phyloP scores from a whole-genome alignment of 2,797 vertebrate genomes.

The Catostomus latipinnis region DNA sequence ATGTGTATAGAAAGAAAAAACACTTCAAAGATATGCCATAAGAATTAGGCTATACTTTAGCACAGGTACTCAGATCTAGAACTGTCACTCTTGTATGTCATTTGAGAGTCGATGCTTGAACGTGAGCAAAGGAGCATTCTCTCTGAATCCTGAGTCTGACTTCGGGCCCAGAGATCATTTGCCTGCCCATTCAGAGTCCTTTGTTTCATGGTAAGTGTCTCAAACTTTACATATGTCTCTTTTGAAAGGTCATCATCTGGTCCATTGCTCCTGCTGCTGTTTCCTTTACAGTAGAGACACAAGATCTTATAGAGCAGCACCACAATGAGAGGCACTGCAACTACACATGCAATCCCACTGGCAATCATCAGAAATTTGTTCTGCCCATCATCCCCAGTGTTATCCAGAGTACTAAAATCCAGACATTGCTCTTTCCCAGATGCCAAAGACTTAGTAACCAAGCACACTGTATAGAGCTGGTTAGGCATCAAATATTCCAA shows the following conservation, averaged over 20 bases:
- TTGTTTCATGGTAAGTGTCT: conserved; percentile 89
- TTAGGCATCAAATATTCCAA: conserved; percentile 86
- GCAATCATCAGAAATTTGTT: conserved; percentile 77
- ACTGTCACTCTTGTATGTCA: conserved; percentile 88
- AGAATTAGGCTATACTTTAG: conserved; percentile 64
- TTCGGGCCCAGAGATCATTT: conserved; percentile 87
- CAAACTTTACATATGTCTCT: conserved; percentile 95
- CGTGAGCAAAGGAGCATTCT: conserved; percentile 89
- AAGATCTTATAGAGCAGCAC: conserved; percentile 91
- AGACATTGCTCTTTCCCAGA: conserved; percentile 87
- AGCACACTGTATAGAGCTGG: conserved; percentile 89
- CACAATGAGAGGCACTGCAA: conserved; percentile 85
- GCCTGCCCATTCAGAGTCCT: conserved; percentile 73
- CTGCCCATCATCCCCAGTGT: conserved; percentile 64
- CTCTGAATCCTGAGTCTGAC: conserved; percentile 87
- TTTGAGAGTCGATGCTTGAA: conserved; percentile 90
- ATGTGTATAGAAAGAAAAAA: background rate
- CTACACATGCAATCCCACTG: conserved; percentile 80
- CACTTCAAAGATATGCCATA: background rate
- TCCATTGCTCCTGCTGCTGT: conserved; percentile 61
- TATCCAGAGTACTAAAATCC: conserved; percentile 85
- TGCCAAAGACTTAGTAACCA: conserved; percentile 80
- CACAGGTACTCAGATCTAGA: conserved; percentile 87
- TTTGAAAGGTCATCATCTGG: conserved; percentile 85
- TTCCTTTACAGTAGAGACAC: conserved; percentile 80